Evolutionary conservation across 2,113 vertebrate genomes (phyloP), one percentile per base, ranked within the genome.

Genomic region (Ameiurus melas): DNA sequence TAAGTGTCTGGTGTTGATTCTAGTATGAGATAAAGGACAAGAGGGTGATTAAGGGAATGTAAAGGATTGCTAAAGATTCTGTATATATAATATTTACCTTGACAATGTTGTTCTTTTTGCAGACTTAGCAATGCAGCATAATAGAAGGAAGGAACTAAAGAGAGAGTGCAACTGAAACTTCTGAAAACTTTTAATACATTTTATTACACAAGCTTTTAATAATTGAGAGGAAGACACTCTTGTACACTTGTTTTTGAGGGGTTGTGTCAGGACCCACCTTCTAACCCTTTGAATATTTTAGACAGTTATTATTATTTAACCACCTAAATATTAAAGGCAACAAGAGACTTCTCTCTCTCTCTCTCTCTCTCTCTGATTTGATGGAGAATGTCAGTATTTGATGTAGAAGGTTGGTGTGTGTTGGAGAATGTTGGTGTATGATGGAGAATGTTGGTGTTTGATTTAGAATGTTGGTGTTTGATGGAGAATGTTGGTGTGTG

Each of bases 221-320:
- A 39, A 20, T 43, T 87, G n/a, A 51, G 66, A 33, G 43, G 5
- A 36, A 71, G 33, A 53, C 53, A 73, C 25, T 66, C 68, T 53
- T 60, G 66, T 71, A 51, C 55, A 19, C 47, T n/a, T 71, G 64
- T 14, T 55, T 88, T 83, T 88, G 36, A 60, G 33, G 39, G 57
- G n/a, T 53, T 43, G 73, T 58, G 83, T 80, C 30, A 86, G 64
- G 55, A 87, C 75, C 81, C 53, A 71, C 62, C 77, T 62, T 62
- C 70, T 85, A 68, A 78, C 27, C 51, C 62, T 3, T 36, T 39
- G 68, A 85, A 30, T 84, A 86, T 84, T 64, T 90, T 53, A 90
- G 81, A 30, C n/a, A 25, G 73, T 47, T 51, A 47, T 39, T 47
- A 77, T 47, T 77, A 77, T 77, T 47, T 77, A 77, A 77, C 19